Evolutionary conservation across 2,113 vertebrate species (phyloP).

Genomic region (Laticauda laticaudata): DNA sequence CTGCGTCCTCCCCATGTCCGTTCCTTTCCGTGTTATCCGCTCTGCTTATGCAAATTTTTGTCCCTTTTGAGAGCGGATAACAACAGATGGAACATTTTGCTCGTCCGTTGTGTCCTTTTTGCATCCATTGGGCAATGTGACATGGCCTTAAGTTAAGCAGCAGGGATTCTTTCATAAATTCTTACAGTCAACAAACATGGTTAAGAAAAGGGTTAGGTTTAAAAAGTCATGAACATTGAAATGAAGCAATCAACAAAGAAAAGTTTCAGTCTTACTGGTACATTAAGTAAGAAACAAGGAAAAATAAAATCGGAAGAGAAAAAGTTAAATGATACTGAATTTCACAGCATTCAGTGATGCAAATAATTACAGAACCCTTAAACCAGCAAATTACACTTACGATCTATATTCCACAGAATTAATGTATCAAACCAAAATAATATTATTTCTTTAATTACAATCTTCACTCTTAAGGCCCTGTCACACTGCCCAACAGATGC

Average conservation of each 20-base stretch:
- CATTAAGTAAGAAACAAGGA: background rate
- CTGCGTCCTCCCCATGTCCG: too few relatives aligned
- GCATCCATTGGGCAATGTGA: too few relatives aligned
- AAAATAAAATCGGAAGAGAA: background rate
- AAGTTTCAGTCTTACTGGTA: background rate
- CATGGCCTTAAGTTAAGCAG: constrained; percentile 11
- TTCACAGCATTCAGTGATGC: constrained; percentile 4
- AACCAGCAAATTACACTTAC: constrained; percentile 21
- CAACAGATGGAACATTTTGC: too few relatives aligned
- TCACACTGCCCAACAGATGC: too few relatives aligned
- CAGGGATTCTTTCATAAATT: constrained; percentile 12
- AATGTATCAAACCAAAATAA: background rate
- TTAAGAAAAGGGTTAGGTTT: background rate
- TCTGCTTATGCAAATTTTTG: too few relatives aligned
- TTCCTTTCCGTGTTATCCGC: too few relatives aligned
- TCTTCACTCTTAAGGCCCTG: background rate
- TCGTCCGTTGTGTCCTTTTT: too few relatives aligned
- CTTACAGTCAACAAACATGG: background rate
- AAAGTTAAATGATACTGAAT: constrained; percentile 31
- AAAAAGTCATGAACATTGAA: constrained; percentile 12
- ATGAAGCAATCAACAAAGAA: background rate
- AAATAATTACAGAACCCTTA: constrained; percentile 13
- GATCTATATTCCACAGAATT: constrained; percentile 11
- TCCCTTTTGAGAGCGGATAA: too few relatives aligned
- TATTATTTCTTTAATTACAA: background rate